Percentiles rank a stretch among this genome's conserved stretches.
These are phyloP conservation scores for Odocoileus hemionus DNA, from an alignment of 2,113 vertebrate species.

Conservation along the genomic window DNA sequence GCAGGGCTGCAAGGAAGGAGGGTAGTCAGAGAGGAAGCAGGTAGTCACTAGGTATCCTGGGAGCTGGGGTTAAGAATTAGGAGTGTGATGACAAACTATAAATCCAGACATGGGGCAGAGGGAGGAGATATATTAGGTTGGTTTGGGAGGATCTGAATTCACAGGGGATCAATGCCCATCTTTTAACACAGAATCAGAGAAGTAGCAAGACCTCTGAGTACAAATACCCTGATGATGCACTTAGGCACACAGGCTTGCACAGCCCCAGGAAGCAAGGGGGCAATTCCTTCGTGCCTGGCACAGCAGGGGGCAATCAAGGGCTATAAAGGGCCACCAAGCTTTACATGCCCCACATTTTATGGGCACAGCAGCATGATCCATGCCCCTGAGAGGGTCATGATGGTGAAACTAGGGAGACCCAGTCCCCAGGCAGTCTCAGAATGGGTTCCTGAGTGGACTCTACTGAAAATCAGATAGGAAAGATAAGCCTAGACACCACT, in stretches of 20 bases:
- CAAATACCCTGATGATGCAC: background rate
- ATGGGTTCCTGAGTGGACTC: background rate
- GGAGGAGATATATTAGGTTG: background rate
- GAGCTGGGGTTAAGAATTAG: background rate
- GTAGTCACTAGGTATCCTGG: background rate
- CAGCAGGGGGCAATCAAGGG: background rate
- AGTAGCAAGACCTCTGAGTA: background rate
- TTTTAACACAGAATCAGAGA: background rate
- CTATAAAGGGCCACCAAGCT: background rate
- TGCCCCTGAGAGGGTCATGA: background rate
- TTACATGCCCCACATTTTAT: background rate
- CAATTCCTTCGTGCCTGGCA: background rate
- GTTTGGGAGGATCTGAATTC: background rate
- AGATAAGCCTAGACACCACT: background rate
- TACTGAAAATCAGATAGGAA: background rate
- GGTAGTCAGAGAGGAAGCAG: background rate
- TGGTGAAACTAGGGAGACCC: background rate
- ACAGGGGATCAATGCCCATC: background rate
- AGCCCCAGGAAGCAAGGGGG: background rate
- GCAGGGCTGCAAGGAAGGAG: background rate
- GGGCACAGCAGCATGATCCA: rapidly evolving
- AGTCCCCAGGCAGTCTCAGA: background rate
- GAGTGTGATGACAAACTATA: background rate
- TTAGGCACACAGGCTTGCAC: background rate
- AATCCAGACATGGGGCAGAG: background rate